Percentiles rank a stretch among this genome's conserved stretches.
These are phyloP conservation scores for Chloroceryle inda DNA, from an alignment of 2,797 vertebrate genomes.

Conservation along the genomic window DNA sequence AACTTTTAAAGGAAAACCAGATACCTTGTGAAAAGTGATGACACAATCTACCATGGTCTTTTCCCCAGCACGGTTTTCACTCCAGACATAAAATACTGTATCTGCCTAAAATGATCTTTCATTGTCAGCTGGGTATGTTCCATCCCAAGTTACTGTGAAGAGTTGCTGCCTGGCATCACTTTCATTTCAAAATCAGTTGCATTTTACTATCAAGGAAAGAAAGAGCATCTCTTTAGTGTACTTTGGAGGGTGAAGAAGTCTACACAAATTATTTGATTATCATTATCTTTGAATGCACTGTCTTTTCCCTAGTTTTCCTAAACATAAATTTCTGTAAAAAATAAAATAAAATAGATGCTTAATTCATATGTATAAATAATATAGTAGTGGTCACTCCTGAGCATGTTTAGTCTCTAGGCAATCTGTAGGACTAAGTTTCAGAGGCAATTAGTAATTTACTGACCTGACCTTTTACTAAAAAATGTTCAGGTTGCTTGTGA, in stretches of 20 bases:
- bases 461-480: slow-evolving; percentile 21
- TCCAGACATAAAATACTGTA: neutral
- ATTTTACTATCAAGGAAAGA: neutral
- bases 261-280: neutral
- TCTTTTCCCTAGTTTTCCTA: neutral
- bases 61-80: neutral
- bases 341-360: neutral
- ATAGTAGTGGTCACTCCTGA: neutral
- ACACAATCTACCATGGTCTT: accelerated
- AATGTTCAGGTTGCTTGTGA: neutral
- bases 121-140: neutral
- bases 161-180: neutral
- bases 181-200: neutral
- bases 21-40: neutral
- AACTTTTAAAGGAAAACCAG: neutral
- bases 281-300: neutral
- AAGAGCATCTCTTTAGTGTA: neutral
- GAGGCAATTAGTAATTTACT: neutral
- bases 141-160: neutral
- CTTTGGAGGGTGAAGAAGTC: neutral
- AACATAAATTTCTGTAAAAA: neutral
- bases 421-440: neutral
- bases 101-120: neutral
- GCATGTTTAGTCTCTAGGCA: neutral
- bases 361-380: neutral